Evolutionary conservation across 2,888 invertebrate species (phyloP).

Genomic region (Agriotes lineatus): DNA sequence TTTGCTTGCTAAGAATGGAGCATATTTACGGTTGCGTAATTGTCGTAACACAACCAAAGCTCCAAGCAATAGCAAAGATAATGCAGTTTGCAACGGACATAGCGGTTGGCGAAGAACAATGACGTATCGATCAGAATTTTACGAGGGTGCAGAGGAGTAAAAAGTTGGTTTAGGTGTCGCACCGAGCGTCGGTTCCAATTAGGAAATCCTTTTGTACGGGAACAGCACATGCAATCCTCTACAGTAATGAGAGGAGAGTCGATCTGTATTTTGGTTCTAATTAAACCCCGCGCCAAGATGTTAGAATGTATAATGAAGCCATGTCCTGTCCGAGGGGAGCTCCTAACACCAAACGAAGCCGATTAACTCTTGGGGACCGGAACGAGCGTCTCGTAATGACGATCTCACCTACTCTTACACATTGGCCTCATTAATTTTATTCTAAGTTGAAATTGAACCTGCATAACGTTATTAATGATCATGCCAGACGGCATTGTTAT

Average conservation of each 20-base stretch:
- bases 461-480: constrained; percentile 48
- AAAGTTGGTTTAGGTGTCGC: neutral
- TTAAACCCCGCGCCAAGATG: constrained; percentile 51
- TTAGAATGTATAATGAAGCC: constrained; percentile 54
- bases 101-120: neutral
- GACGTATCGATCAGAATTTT: neutral
- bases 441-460: constrained; percentile 45
- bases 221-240: constrained; percentile 43
- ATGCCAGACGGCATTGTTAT: constrained; percentile 36
- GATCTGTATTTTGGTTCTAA: constrained; percentile 49
- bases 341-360: constrained; percentile 53
- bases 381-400: constrained; percentile 49
- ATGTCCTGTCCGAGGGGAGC: constrained; percentile 49
- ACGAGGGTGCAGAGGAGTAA: neutral
- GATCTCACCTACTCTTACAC: constrained; percentile 48
- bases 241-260: constrained; percentile 43
- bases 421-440: constrained; percentile 53
- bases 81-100: no score
- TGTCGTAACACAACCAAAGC: no score
- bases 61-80: no score
- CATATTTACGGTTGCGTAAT: no score
- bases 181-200: constrained; percentile 35
- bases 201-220: constrained; percentile 40
- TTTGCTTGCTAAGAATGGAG: no score
- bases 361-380: constrained; percentile 51